phyloP scores from a whole-genome alignment of 2,888 invertebrate species.

The Phaedon cochleariae region DNA sequence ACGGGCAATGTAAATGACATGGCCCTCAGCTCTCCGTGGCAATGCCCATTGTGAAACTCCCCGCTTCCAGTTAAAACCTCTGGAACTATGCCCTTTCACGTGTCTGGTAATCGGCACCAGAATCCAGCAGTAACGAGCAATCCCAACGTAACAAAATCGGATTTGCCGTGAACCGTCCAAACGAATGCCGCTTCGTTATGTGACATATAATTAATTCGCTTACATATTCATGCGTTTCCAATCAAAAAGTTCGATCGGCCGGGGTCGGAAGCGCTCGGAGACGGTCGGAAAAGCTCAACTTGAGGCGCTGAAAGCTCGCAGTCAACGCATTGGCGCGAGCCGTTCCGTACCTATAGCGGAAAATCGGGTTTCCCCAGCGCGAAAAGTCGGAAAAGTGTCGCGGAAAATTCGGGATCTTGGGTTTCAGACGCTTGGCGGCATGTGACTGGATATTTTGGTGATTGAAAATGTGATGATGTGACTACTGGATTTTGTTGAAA shows the following conservation, averaged over 20 bases:
- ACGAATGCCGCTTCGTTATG: constrained; percentile 45
- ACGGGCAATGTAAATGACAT: too few relatives aligned
- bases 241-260: constrained; percentile 39
- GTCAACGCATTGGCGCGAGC: constrained; percentile 40
- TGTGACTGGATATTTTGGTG: neutral
- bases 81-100: neutral
- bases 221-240: constrained; percentile 53
- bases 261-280: constrained; percentile 34
- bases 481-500: neutral
- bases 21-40: too few relatives aligned
- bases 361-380: constrained; percentile 17
- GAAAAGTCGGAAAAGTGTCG: constrained; percentile 4
- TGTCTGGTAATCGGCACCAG: neutral
- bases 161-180: constrained; percentile 38
- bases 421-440: neutral
- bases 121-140: constrained; percentile 16
- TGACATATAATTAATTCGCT: constrained; percentile 46
- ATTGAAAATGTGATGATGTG: neutral
- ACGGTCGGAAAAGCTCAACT: constrained; percentile 44
- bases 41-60: neutral
- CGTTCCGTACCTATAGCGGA: constrained; percentile 25
- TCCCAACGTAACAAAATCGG: constrained; percentile 30
- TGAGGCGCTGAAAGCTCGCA: constrained; percentile 47
- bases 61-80: neutral
- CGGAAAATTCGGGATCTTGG: neutral